Percentiles rank a stretch among this genome's conserved stretches.
Evolutionary conservation across 2,797 vertebrate genomes (phyloP).

Genomic region (Anas acuta): DNA sequence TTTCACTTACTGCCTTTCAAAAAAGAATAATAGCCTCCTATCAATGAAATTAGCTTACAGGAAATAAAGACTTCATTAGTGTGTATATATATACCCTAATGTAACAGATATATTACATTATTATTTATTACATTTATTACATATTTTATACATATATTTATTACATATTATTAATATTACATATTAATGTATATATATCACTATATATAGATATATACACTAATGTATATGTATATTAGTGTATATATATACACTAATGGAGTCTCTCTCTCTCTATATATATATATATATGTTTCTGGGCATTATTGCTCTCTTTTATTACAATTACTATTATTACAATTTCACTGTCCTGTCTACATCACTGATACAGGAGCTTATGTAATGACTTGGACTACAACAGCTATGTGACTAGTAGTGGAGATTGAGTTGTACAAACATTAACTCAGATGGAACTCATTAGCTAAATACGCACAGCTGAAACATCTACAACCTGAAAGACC

Average conservation of each 20-base stretch:
- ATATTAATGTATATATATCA: no score
- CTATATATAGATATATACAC: no score
- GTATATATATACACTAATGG: no score
- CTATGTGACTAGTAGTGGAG: conserved; percentile 39
- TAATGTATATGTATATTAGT: no score
- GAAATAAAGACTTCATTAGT: conserved; percentile 14
- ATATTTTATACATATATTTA: no score
- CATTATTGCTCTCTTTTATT: background rate
- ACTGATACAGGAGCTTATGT: background rate
- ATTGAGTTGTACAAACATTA: conserved; percentile 23
- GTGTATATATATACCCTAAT: background rate
- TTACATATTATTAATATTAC: no score
- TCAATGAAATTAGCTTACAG: background rate
- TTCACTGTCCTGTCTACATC: conserved; percentile 15
- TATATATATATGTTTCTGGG: background rate
- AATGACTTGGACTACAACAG: conserved; percentile 28
- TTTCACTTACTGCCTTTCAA: background rate
- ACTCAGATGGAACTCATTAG: conserved; percentile 55
- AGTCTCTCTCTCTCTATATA: background rate
- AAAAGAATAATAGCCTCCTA: background rate
- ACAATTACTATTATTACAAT: conserved; percentile 13
- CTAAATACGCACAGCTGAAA: conserved; percentile 17
- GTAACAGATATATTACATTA: no score
- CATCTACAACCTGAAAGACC: background rate
- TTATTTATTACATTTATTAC: no score